These are phyloP conservation scores for Tretioscincus oriximinensis DNA, from an alignment of 2,113 vertebrate species.

Conservation along the genomic window DNA sequence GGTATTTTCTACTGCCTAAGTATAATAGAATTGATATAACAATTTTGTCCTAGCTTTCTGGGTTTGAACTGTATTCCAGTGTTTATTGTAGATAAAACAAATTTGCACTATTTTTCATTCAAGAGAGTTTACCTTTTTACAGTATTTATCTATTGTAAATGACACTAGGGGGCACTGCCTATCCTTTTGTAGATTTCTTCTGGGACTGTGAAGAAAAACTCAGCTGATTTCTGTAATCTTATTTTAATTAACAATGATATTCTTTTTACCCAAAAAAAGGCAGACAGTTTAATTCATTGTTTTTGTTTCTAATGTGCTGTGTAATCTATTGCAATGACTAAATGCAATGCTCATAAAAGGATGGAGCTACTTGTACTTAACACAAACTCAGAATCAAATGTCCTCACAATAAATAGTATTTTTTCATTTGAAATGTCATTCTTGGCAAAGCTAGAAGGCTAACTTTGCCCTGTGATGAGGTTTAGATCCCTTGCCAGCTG, in stretches of 20 bases:
- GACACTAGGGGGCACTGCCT: constrained; percentile 99
- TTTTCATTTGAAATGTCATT: constrained; percentile 66
- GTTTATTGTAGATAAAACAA: constrained; percentile 12
- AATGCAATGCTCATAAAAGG: constrained; percentile 62
- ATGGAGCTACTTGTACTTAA: constrained; percentile 63
- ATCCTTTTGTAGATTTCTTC: constrained; percentile 83
- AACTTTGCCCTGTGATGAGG: constrained; percentile 72
- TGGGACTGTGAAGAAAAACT: constrained; percentile 64
- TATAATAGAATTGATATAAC: not conserved
- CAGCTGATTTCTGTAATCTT: constrained; percentile 78
- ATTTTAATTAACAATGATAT: constrained; percentile 74
- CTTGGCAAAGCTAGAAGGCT: constrained; percentile 76
- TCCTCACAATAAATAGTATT: constrained; percentile 52
- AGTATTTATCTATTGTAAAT: constrained; percentile 73
- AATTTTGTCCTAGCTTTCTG: constrained; percentile 12
- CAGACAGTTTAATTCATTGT: constrained; percentile 53
- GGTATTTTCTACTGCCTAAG: not conserved
- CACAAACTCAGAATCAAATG: constrained; percentile 63
- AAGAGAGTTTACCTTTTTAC: constrained; percentile 33
- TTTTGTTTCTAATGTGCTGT: constrained; percentile 60
- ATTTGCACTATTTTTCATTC: constrained; percentile 36
- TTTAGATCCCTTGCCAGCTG: constrained; percentile 75
- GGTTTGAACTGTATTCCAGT: constrained; percentile 22
- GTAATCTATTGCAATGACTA: constrained; percentile 48
- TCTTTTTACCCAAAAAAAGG: constrained; percentile 52